A percentile compares a stretch with the other conserved stretches of the same genome.
These are phyloP conservation scores for Agelas oroides DNA, from an alignment of 37 sponge, comb jelly and placozoan species.

Conservation along the genomic window DNA sequence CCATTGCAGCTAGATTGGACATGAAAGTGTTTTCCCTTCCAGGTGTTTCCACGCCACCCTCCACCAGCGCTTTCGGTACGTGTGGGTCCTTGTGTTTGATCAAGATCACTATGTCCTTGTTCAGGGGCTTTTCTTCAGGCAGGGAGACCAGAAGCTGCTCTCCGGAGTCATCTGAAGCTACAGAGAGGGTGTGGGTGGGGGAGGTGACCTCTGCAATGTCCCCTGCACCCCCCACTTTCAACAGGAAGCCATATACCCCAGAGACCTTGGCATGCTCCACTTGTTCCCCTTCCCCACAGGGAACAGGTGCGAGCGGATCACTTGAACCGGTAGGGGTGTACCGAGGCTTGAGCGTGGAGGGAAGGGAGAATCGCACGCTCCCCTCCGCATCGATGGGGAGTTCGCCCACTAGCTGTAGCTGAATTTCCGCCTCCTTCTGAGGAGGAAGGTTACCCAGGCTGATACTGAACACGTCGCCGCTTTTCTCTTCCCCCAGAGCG, in stretches of 20 bases:
- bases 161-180: not conserved
- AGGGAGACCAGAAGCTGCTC: slow-evolving; percentile 4
- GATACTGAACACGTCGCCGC: slow-evolving; percentile 69
- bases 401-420: slow-evolving; percentile 56
- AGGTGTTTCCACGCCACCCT: slow-evolving; percentile 1
- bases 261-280: slow-evolving; percentile 18
- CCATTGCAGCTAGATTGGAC: slow-evolving; percentile 56
- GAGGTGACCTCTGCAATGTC: slow-evolving; percentile 51
- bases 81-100: slow-evolving; percentile 47
- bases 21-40: slow-evolving; percentile 26
- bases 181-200: slow-evolving; percentile 48
- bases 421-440: slow-evolving; percentile 51
- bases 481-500: slow-evolving; percentile 65
- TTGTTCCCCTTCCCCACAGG: not conserved
- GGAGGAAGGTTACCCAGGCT: slow-evolving; percentile 77
- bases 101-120: slow-evolving; percentile 63
- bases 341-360: slow-evolving; percentile 54
- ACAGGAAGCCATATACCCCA: slow-evolving; percentile 26
- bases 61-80: slow-evolving; percentile 32
- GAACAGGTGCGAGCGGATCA: not conserved
- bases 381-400: slow-evolving; percentile 63
- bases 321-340: slow-evolving; percentile 44
- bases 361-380: slow-evolving; percentile 53
- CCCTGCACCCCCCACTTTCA: slow-evolving; percentile 19
- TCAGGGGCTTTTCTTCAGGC: not conserved